Conservation (phyloP, 2,797 vertebrate species). For the Aplochiton taeniatus region DNA sequence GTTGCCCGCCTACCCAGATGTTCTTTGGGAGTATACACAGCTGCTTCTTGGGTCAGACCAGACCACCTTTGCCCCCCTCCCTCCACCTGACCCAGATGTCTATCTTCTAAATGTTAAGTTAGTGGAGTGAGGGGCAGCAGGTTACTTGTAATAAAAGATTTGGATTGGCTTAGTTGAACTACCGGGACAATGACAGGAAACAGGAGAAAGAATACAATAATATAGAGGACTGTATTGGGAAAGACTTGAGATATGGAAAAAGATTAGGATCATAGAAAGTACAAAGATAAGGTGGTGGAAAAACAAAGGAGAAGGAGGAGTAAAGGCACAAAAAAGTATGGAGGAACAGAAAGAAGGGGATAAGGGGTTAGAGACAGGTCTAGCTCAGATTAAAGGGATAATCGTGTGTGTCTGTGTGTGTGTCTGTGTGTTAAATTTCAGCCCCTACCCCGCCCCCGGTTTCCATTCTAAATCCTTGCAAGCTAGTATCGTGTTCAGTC, state of each 20-base stretch:
- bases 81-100: slow-evolving; percentile 63
- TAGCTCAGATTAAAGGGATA: background rate
- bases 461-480: slow-evolving; percentile 2
- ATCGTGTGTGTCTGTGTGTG: background rate
- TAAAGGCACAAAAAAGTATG: too few relatives aligned
- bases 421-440: slow-evolving; percentile 28
- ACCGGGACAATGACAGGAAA: slow-evolving; percentile 26
- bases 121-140: slow-evolving; percentile 10
- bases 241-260: background rate
- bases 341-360: background rate
- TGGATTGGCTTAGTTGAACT: slow-evolving; percentile 46
- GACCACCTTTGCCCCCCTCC: slow-evolving; percentile 26
- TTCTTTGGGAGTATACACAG: slow-evolving; percentile 58
- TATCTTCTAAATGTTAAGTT: slow-evolving; percentile 28
- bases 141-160: slow-evolving; percentile 50
- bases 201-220: slow-evolving; percentile 25
- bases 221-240: slow-evolving; percentile 23
- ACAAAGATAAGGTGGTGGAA: too few relatives aligned
- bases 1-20: slow-evolving; percentile 40
- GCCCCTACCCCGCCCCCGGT: slow-evolving; percentile 27
- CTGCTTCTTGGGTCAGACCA: slow-evolving; percentile 57
- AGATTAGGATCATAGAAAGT: too few relatives aligned
- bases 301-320: too few relatives aligned
- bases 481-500: slow-evolving; percentile 19
- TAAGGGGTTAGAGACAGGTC: background rate